These are phyloP conservation scores for Chaenocephalus aceratus DNA, from an alignment of 2,113 vertebrate species.

Conservation along the genomic window DNA sequence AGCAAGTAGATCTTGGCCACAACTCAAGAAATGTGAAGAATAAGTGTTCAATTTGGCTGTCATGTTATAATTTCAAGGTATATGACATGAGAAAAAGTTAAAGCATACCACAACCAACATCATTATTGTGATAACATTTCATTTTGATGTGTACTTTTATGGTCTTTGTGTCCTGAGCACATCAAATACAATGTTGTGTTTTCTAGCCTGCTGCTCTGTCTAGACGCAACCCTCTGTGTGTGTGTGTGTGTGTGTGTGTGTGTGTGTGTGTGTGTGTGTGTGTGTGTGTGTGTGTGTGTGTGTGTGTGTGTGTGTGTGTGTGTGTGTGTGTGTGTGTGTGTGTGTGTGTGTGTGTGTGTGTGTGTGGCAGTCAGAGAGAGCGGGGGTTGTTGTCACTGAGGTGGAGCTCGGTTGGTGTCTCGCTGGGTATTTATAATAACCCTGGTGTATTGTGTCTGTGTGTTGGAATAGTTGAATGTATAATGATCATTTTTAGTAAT, in stretches of 20 bases:
- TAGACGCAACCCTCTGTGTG: conserved; percentile 41
- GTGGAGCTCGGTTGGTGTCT: neutral
- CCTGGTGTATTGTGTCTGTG: conserved; percentile 3
- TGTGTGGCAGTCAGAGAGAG: neutral
- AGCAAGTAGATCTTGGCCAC: neutral
- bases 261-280: neutral
- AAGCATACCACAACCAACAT: neutral
- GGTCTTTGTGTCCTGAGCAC: neutral
- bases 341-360: conserved; percentile 3
- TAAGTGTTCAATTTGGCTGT: too few species aligned
- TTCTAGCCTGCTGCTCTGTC: conserved; percentile 42
- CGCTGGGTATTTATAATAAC: neutral
- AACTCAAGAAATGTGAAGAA: neutral
- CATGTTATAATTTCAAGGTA: too few species aligned
- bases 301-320: conserved; percentile 11
- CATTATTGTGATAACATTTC: neutral
- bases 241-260: conserved; percentile 29
- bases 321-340: neutral
- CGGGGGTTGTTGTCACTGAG: neutral
- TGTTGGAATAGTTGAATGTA: conserved; percentile 47
- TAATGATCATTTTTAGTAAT: conserved; percentile 47
- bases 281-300: conserved; percentile 27
- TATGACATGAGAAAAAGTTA: too few species aligned
- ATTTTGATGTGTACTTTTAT: conserved; percentile 12
- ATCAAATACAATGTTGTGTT: conserved; percentile 24